A percentile compares a stretch with the other conserved stretches of the same genome.
phyloP scores from a whole-genome alignment of 2,113 vertebrate genomes.

The Ptychochromis oligacanthus region DNA sequence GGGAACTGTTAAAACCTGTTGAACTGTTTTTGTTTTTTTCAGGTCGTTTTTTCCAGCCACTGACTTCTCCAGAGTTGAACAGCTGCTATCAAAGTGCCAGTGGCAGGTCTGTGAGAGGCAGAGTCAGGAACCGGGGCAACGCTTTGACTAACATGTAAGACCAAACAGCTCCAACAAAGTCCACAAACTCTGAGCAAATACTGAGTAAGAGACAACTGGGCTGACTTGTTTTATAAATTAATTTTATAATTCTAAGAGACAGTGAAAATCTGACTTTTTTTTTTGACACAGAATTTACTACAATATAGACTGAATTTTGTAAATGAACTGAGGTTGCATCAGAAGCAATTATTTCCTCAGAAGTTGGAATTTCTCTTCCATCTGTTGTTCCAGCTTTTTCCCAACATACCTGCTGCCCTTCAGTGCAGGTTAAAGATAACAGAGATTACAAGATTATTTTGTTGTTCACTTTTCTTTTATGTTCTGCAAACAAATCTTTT shows the following conservation, averaged over 20 bases:
- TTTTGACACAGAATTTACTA: too few relatives aligned
- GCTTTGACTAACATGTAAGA: slow-evolving; percentile 72
- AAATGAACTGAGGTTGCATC: too few relatives aligned
- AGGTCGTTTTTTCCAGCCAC: slow-evolving; percentile 72
- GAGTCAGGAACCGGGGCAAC: slow-evolving; percentile 56
- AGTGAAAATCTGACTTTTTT: background rate
- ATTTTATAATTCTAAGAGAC: background rate
- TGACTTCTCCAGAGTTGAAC: slow-evolving; percentile 76
- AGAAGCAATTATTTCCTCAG: too few relatives aligned
- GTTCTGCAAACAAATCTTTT: too few relatives aligned
- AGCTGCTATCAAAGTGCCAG: slow-evolving; percentile 45
- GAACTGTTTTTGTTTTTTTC: background rate
- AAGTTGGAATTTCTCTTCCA: background rate
- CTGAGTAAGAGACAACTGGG: too few relatives aligned
- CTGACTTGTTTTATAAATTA: background rate
- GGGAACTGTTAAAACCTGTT: background rate
- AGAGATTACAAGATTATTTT: background rate
- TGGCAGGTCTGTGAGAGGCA: slow-evolving; percentile 63
- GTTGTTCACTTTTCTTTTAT: background rate
- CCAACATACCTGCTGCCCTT: background rate
- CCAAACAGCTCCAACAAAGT: background rate
- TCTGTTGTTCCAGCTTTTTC: background rate
- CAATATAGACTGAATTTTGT: too few relatives aligned
- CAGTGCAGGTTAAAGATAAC: background rate
- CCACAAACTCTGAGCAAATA: background rate